Evolutionary conservation across 2,888 invertebrate species (phyloP), one percentile per base, ranked within the genome.

Genomic region (Dusona sp.): DNA sequence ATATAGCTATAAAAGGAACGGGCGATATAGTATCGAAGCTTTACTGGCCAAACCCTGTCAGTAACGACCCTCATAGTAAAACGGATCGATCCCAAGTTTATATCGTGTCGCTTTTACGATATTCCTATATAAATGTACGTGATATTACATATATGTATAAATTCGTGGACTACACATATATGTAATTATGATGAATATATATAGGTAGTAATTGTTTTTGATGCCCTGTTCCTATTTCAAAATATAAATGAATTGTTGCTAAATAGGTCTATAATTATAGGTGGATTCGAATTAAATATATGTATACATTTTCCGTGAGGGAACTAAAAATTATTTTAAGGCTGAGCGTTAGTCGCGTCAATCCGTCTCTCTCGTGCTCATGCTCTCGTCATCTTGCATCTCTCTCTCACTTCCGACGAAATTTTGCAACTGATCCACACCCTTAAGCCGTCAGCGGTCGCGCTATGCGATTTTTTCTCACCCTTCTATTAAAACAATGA

Each of bases 11-110:
- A 54, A 36, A 38, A 45, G 45, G 74, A 51, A 65, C 38, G 33
- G 67, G 74, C 73, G 19, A 51, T 78, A 57, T 33, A 57, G 61
- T 64, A 38, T 57, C 64, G 45, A 79, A 42, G 81, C 61, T 78
- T 78, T 68, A 61, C 73, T 67, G 29, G 73, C 81, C 72, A 73
- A 78, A 48, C 81, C 29, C 38, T 22, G 29, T 54, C 45, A 38
- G 73, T 68, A 84, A 84, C 70, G 61, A 64, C 57, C 38, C 61
- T 25, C 70, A 25, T 42, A 54, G 61, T 29, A 48, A 79, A 73
- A 33, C 70, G 70, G 83, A 75, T 85, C 85, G 51, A 83, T 85
- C 74, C 74, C 61, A 68, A 42, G 29, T 82, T 85, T 82, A 74
- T 82, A 74, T 68, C 82, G 78, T 57, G 42, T 67, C 51, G 68